These are phyloP conservation scores for Amblyjoppa proteus DNA, from an alignment of 2,888 invertebrate species.

Conservation along the genomic window DNA sequence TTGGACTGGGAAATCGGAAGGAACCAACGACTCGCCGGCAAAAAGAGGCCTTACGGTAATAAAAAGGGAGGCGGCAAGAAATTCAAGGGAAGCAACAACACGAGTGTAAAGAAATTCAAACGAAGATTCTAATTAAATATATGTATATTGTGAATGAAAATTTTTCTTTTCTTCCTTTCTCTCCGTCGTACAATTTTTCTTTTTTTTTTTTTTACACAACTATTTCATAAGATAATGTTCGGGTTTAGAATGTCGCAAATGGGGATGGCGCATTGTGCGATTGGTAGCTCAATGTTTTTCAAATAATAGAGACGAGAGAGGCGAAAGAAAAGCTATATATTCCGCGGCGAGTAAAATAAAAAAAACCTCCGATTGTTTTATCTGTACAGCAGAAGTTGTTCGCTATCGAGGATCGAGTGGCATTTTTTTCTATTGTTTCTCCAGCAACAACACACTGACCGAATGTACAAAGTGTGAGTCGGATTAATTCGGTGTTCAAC, in stretches of 20 bases:
- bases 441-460: not conserved
- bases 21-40: conserved; percentile 75
- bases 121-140: conserved; percentile 67
- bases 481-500: not conserved
- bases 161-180: conserved; percentile 25
- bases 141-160: conserved; percentile 58
- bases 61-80: conserved; percentile 73
- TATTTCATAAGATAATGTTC: conserved; percentile 27
- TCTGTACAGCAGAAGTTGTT: conserved; percentile 40
- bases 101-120: conserved; percentile 74
- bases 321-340: conserved; percentile 33
- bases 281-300: not conserved
- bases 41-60: conserved; percentile 67
- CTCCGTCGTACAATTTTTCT: conserved; percentile 38
- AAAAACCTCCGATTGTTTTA: conserved; percentile 24
- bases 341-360: not conserved
- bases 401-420: conserved; percentile 18
- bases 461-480: not conserved
- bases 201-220: conserved; percentile 25
- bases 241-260: not conserved
- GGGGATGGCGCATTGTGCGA: conserved; percentile 21
- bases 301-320: not conserved
- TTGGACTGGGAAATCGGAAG: conserved; percentile 93
- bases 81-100: conserved; percentile 72
- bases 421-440: conserved; percentile 1